phyloP scores from a whole-genome alignment of 2,888 invertebrate species.

The Ophion obscuratus region DNA sequence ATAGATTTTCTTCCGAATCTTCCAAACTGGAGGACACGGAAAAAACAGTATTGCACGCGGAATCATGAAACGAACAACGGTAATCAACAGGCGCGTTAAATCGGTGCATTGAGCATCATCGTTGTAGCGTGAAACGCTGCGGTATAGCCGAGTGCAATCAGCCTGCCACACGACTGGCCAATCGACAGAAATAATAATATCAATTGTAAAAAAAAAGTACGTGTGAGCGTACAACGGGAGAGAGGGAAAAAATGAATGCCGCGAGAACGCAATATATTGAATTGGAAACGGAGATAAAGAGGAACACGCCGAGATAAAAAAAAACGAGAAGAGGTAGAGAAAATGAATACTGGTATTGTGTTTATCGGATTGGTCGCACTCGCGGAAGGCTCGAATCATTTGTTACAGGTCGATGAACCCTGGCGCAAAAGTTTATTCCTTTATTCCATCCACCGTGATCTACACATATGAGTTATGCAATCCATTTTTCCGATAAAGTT shows the following conservation, averaged over 20 bases:
- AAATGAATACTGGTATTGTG: constrained; percentile 50
- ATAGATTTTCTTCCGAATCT: background rate
- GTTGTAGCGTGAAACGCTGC: constrained; percentile 38
- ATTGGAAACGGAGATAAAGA: constrained; percentile 35
- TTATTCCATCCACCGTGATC: constrained; percentile 4
- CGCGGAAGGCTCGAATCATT: constrained; percentile 61
- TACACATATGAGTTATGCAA: constrained; percentile 11
- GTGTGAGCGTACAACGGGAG: background rate
- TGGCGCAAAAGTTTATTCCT: constrained; percentile 31
- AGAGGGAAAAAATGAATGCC: constrained; percentile 24
- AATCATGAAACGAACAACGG: constrained; percentile 32
- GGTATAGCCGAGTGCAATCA: constrained; percentile 36
- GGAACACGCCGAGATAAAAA: constrained; percentile 6
- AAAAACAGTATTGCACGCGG: background rate
- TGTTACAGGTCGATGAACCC: constrained; percentile 62
- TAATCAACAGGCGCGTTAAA: constrained; percentile 56
- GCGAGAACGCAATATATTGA: constrained; percentile 46
- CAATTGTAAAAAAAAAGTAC: constrained; percentile 5
- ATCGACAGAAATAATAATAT: constrained; percentile 52
- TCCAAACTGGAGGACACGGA: background rate
- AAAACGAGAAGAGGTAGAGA: constrained; percentile 41
- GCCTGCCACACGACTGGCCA: constrained; percentile 31
- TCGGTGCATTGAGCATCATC: constrained; percentile 54
- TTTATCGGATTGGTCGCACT: constrained; percentile 61
- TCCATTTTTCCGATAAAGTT: background rate